These are phyloP conservation scores for Nephila pilipes DNA, from an alignment of 1,140 invertebrate genomes.

Conservation along the genomic window DNA sequence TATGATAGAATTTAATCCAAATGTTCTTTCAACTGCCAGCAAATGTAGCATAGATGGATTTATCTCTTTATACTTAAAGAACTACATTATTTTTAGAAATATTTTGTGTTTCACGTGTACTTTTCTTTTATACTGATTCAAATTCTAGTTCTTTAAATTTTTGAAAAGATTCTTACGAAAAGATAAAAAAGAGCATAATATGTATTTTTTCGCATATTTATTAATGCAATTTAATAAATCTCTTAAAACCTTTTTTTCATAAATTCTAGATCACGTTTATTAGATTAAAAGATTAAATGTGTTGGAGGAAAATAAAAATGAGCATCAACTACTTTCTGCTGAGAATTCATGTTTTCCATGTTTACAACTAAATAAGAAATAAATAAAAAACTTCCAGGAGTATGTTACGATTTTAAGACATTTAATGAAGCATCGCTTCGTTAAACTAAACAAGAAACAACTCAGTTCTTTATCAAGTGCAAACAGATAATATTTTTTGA, in stretches of 20 bases:
- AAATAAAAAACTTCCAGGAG: too few species aligned
- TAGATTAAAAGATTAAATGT: too few species aligned
- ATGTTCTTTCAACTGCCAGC: background rate
- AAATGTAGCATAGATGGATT: background rate
- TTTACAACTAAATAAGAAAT: too few species aligned
- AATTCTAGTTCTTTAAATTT: background rate
- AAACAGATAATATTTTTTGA: too few species aligned
- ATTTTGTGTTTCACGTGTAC: background rate
- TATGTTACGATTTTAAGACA: too few species aligned
- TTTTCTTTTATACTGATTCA: background rate
- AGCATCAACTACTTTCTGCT: too few species aligned
- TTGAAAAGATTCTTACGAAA: background rate
- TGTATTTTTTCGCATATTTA: background rate
- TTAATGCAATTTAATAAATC: background rate
- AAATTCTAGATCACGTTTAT: too few species aligned
- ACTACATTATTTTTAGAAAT: background rate
- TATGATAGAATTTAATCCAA: background rate
- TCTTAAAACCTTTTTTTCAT: background rate
- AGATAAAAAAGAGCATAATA: background rate
- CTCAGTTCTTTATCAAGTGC: too few species aligned
- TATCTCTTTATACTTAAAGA: background rate
- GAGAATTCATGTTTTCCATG: too few species aligned
- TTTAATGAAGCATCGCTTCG: too few species aligned
- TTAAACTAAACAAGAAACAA: too few species aligned
- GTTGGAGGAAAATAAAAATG: too few species aligned